phyloP scores from a whole-genome alignment of 2,888 invertebrate genomes.

The Oscheius sp. region DNA sequence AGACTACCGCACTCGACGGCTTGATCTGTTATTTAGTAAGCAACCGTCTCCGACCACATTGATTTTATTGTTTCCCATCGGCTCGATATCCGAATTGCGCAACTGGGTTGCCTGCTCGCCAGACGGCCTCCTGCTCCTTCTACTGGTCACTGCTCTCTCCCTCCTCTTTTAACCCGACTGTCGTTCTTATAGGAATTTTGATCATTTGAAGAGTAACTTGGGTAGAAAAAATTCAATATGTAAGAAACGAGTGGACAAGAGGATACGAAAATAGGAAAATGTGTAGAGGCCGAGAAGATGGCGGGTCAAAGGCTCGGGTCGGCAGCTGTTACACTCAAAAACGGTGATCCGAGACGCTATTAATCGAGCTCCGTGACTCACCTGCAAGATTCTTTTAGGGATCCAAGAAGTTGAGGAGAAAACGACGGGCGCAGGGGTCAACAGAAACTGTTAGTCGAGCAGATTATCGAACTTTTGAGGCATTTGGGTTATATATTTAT shows the following conservation, averaged over 20 bases:
- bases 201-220: not conserved
- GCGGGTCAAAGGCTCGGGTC: constrained; percentile 31
- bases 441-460: too few relatives aligned
- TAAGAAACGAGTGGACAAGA: not conserved
- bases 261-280: constrained; percentile 10
- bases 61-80: not conserved
- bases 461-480: too few relatives aligned
- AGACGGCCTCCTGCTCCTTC: not conserved
- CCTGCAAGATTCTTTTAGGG: constrained; percentile 5
- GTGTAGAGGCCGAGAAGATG: constrained; percentile 1
- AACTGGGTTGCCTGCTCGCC: constrained; percentile 4
- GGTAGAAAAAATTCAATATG: not conserved
- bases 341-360: constrained; percentile 24
- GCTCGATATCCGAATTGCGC: not conserved
- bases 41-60: not conserved
- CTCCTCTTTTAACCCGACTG: not conserved
- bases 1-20: constrained; percentile 14
- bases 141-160: too few relatives aligned
- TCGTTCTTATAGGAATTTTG: not conserved
- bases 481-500: not conserved
- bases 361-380: constrained; percentile 34
- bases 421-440: too few relatives aligned
- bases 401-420: not conserved
- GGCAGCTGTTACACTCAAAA: constrained; percentile 37
- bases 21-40: not conserved